Evolutionary conservation across 2,113 vertebrate genomes (phyloP).

Genomic region (Pogonocichla stellata): DNA sequence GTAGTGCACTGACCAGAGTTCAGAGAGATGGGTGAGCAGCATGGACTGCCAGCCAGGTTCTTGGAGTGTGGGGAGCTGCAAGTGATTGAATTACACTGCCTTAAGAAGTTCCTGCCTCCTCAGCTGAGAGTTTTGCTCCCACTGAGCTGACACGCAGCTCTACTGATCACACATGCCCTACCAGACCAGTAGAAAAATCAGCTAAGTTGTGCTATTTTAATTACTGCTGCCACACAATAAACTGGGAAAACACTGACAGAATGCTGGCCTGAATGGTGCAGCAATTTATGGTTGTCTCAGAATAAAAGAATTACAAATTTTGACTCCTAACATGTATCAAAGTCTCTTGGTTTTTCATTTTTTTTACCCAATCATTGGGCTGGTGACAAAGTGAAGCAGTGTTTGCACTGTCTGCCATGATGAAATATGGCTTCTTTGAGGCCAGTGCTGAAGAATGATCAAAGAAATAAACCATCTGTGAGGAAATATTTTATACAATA

Average conservation of each 20-base stretch:
- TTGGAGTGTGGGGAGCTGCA: neutral
- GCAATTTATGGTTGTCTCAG: neutral
- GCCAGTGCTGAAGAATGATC: neutral
- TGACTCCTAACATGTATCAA: neutral
- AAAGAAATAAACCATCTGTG: neutral
- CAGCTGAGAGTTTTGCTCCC: neutral
- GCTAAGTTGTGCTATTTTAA: neutral
- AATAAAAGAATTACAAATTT: neutral
- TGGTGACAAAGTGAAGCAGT: neutral
- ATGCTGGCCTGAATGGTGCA: neutral
- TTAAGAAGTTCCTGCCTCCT: conserved; percentile 14
- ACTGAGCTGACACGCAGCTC: neutral
- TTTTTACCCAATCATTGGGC: fast-evolving
- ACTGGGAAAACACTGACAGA: neutral
- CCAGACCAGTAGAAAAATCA: neutral
- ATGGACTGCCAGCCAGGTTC: neutral
- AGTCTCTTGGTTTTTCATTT: neutral
- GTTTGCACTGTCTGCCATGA: neutral
- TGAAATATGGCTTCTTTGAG: neutral
- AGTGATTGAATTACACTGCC: conserved; percentile 9
- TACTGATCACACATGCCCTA: fast-evolving
- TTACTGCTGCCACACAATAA: neutral
- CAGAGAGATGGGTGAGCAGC: neutral
- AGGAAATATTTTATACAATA: neutral
- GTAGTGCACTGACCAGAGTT: neutral